These are phyloP conservation scores for Drosophila watanabei DNA, from an alignment of 1,140 invertebrate genomes.

Conservation along the genomic window DNA sequence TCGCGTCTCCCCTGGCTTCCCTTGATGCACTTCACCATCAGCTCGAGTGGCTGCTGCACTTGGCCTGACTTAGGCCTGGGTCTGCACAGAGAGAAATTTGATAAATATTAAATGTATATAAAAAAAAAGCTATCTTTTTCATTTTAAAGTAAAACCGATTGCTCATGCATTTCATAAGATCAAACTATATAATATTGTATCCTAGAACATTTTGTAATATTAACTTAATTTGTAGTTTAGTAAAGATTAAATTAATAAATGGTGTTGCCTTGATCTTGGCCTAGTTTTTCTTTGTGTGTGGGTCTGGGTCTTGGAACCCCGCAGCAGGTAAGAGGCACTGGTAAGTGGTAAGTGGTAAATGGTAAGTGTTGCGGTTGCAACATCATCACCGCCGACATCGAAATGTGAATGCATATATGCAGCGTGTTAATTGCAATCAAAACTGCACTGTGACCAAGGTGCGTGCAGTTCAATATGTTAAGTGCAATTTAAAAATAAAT, in stretches of 20 bases:
- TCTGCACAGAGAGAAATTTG: background rate
- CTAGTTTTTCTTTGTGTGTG: slow-evolving; percentile 2
- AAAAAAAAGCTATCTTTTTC: background rate
- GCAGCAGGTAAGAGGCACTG: slow-evolving; percentile 28
- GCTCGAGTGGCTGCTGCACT: slow-evolving; percentile 54
- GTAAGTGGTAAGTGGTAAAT: slow-evolving; percentile 48
- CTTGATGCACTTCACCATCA: slow-evolving; percentile 63
- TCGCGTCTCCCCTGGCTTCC: slow-evolving; percentile 1
- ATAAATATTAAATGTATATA: no score
- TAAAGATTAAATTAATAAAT: background rate
- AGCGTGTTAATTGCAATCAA: slow-evolving; percentile 57
- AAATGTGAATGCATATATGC: slow-evolving; percentile 61
- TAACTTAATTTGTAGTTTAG: no score
- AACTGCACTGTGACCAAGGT: slow-evolving; percentile 50
- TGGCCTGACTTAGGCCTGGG: slow-evolving; percentile 10
- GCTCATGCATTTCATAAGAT: no score
- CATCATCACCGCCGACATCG: slow-evolving; percentile 41
- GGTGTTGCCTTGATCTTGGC: background rate
- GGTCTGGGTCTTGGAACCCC: slow-evolving; percentile 43
- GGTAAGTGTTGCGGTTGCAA: slow-evolving; percentile 65
- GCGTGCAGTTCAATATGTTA: slow-evolving; percentile 47
- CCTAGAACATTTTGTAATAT: no score
- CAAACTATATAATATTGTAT: no score
- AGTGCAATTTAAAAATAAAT: slow-evolving; percentile 53
- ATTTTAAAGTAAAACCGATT: no score